Evolutionary conservation across 2,888 invertebrate species (phyloP).

Genomic region (Perdita meconis): DNA sequence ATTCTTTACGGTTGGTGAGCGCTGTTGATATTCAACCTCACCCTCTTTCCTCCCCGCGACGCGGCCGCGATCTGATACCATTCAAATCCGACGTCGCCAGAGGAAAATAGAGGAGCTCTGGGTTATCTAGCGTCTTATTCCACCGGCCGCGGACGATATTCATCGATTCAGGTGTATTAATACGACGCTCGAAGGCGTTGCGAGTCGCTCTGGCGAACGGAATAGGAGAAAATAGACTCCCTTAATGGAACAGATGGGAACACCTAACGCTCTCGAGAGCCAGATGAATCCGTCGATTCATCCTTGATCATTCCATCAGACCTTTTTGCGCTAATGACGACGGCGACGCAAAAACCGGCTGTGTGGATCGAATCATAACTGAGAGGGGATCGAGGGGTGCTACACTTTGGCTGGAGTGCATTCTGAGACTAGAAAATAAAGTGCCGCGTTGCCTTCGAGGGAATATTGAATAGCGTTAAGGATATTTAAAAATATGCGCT

Average conservation of each 20-base stretch:
- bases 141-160: slow-evolving; percentile 50
- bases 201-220: background rate
- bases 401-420: background rate
- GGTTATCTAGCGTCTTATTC: slow-evolving; percentile 19
- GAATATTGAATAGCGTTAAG: too few species aligned
- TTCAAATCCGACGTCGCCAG: slow-evolving; percentile 62
- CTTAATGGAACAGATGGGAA: slow-evolving; percentile 14
- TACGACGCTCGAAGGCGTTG: slow-evolving; percentile 38
- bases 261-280: background rate
- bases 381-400: background rate
- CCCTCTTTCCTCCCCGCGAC: background rate
- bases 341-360: slow-evolving; percentile 2
- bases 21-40: slow-evolving; percentile 62
- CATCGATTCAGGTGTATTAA: slow-evolving; percentile 63
- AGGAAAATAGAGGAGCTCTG: slow-evolving; percentile 48
- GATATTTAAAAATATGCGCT: too few species aligned
- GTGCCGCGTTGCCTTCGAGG: background rate
- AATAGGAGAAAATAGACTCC: slow-evolving; percentile 16
- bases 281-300: slow-evolving; percentile 20
- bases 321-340: slow-evolving; percentile 15
- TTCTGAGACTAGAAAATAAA: background rate
- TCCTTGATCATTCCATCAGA: background rate
- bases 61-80: slow-evolving; percentile 65
- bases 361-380: background rate
- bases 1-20: slow-evolving; percentile 68